Base-by-base conservation (phyloP, 2,888 invertebrate species). In the Plebejus argus region DNA sequence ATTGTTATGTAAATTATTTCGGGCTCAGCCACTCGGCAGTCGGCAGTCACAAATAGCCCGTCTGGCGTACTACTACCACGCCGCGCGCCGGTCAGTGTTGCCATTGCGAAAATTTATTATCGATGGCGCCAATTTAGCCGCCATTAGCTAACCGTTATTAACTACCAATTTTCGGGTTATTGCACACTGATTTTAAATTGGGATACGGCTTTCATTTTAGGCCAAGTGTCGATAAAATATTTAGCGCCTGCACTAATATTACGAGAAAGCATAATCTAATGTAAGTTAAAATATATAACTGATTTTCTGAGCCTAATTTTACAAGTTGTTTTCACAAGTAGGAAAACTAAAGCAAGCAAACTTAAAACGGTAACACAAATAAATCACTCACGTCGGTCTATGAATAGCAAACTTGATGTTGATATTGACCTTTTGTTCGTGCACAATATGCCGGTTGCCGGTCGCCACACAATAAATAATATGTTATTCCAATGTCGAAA, bases 51-150 rank as follows among this genome's bases (percentile, higher is more conserved):
- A 84, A 83, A 84, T 82, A 86, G 85, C 84, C 84, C 82, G 86
- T 84, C 83, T 82, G 85, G 84, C 78, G 79, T 78, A 81, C 66
- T 28, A 33, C 66, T 15, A 58, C 58, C 83, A 79, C 81, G 81
- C 82, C 39, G 28, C 1, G 82, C 82, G 82, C 81, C 81, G 82
- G 81, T 82, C 82, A 71, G 81, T 84, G 84, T 86, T 86, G 82
- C 85, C 84, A 85, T 83, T 85, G 85, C 82, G 85, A 86, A 85
- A 86, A 88, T 88, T 86, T 89, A 88, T 85, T 85, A 86, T 85
- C 85, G 83, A 84, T 85, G 84, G 83, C 84, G 84, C 83, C 85
- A 86, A 86, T 87, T 88, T 87, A 81, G 79, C 83, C 81, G 78
- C 81, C 79, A 80, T 82, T 79, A 78, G 79, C 77, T 80, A 80